Evolutionary conservation across 2,113 vertebrate species (phyloP), one percentile per base, ranked within the genome.

Genomic region (Sebastes schlegelii): DNA sequence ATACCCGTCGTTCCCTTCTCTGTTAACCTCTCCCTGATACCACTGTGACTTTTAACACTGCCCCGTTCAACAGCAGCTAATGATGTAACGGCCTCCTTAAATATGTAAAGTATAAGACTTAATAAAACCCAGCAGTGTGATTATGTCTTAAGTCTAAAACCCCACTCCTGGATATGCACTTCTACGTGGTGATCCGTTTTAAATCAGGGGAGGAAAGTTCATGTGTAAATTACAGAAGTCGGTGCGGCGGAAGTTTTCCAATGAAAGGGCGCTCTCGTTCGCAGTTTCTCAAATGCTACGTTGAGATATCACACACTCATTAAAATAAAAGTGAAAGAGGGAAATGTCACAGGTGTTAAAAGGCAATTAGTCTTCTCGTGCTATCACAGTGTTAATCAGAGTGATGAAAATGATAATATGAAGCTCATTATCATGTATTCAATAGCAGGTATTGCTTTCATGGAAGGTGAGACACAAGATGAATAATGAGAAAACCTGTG

Each of bases 51-150:
- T 92, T 88, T 93, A 90, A 91, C 87, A 90, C 83, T 23, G 76
- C 55, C 76, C 86, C 77, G 76, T 92, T 92, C 81, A 87, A 93
- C 93, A 93, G 40, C 79, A 64, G 92, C 91, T 93, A 92, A 93
- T 91, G 89, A 94, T 95, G 94, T 93, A 94, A 94, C 92, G 63
- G 90, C 69, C 91, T 89, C 89, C 89, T 95, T 93, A 95, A 95
- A 95, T 95, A 95, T 95, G 94, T 94, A 94, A 95, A 95, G 89
- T 91, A 94, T 94, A 90, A 87, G 80, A 88, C 91, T 92, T 94
- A 92, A 95, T 94, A 91, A 94, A 91, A 91, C 85, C 83, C 86
- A 43, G 71, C 70, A 69, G 79, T 73, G 86, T 84, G 91, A 95
- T 94, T 93, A 93, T 88, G 89, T 89, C 89, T 92, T 92, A 84